Conservation (phyloP, 2,797 vertebrate genomes). For the Arnoldichthys spilopterus region DNA sequence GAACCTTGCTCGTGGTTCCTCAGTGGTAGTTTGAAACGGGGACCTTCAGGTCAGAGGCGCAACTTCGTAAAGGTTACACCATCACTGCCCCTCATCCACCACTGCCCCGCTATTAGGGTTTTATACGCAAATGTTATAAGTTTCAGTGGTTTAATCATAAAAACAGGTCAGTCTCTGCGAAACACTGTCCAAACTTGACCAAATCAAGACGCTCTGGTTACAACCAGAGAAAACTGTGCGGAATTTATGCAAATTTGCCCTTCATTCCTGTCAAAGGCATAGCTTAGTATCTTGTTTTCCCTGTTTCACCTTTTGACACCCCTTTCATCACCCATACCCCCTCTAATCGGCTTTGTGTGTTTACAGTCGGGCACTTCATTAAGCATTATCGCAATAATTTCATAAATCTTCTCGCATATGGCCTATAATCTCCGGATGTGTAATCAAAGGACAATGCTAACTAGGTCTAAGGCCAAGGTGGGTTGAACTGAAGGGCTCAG, state of each 20-base stretch:
- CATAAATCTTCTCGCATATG: conserved; percentile 61
- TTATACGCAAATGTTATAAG: no score
- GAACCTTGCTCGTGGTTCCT: no score
- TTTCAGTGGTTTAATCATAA: no score
- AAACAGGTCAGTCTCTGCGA: no score
- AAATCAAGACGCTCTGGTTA: no score
- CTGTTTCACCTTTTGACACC: conserved; percentile 31
- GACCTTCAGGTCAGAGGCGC: no score
- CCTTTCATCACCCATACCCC: conserved; percentile 26
- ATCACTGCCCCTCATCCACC: no score
- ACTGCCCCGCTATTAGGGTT: no score
- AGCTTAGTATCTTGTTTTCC: conserved; percentile 15
- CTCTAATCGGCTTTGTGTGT: conserved; percentile 50
- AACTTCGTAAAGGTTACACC: no score
- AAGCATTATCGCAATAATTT: conserved; percentile 67
- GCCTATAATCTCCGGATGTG: conserved; percentile 63
- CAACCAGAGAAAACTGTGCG: no score
- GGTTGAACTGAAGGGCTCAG: conserved; percentile 25
- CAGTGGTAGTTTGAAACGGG: no score
- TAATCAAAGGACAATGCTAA: conserved; percentile 65
- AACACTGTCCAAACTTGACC: no score
- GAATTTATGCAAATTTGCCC: background rate
- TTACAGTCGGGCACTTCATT: conserved; percentile 52
- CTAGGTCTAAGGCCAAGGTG: conserved; percentile 20
- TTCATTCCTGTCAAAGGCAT: background rate